These are phyloP conservation scores for Rhodeus uyekii DNA, from an alignment of 2,797 vertebrate genomes.

Conservation along the genomic window DNA sequence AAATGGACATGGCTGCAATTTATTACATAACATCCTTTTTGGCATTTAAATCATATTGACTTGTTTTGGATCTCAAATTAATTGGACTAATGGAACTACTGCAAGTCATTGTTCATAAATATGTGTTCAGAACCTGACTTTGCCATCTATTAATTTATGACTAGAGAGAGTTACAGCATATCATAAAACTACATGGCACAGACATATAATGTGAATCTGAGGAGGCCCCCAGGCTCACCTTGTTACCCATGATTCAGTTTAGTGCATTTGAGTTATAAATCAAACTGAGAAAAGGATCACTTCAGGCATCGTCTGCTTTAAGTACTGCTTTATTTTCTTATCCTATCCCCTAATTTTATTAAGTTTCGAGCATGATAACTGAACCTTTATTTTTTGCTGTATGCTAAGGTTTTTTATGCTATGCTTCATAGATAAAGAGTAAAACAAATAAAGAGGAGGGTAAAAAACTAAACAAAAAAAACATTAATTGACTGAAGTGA, in stretches of 20 bases:
- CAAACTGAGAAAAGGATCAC: slow-evolving; percentile 8
- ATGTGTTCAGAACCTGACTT: slow-evolving; percentile 26
- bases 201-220: slow-evolving; percentile 39
- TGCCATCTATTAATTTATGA: slow-evolving; percentile 33
- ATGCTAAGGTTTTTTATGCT: background rate
- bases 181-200: slow-evolving; percentile 27
- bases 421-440: too few relatives aligned
- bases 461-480: background rate
- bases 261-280: slow-evolving; percentile 31
- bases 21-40: background rate
- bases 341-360: background rate
- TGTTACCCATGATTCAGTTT: slow-evolving; percentile 46
- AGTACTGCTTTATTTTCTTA: slow-evolving; percentile 2
- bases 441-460: too few relatives aligned
- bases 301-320: slow-evolving; percentile 13
- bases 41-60: slow-evolving; percentile 38
- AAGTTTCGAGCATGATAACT: background rate
- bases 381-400: background rate
- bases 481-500: background rate
- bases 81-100: slow-evolving; percentile 4
- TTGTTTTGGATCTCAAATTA: slow-evolving; percentile 21
- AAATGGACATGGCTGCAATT: slow-evolving; percentile 11
- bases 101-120: slow-evolving; percentile 46
- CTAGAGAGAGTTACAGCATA: slow-evolving; percentile 32
- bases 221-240: slow-evolving; percentile 21